These are phyloP conservation scores for Phrynosoma blainvillii DNA, from an alignment of 2,113 vertebrate genomes.

Conservation along the genomic window DNA sequence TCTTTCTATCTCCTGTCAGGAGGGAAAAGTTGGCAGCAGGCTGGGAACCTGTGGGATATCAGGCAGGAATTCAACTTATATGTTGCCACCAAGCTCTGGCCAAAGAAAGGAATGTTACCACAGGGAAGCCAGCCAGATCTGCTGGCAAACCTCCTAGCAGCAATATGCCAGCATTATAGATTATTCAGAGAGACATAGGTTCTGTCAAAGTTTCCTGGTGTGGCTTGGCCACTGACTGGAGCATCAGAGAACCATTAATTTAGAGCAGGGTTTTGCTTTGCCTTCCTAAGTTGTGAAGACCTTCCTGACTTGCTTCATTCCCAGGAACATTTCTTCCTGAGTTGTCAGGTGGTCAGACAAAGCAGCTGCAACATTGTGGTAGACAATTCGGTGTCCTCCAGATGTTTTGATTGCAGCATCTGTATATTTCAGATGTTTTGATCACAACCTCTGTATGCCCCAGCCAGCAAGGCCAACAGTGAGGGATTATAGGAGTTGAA, in stretches of 20 bases:
- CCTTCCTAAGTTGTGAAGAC: background rate
- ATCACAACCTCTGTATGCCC: too few species aligned
- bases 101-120: background rate
- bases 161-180: background rate
- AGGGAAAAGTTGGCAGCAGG: background rate
- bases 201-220: background rate
- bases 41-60: background rate
- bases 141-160: background rate
- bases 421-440: too few species aligned
- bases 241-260: background rate
- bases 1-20: background rate
- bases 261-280: background rate
- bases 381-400: background rate
- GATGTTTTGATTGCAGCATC: too few species aligned
- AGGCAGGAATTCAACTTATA: background rate
- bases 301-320: background rate
- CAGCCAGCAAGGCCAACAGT: too few species aligned
- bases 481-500: too few species aligned
- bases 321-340: background rate
- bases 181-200: too few species aligned
- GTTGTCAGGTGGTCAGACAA: background rate
- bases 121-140: background rate
- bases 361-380: too few species aligned
- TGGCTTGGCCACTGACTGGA: background rate
- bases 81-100: background rate